A percentile compares a stretch with the other conserved stretches of the same genome.
Evolutionary conservation across 2,113 vertebrate genomes (phyloP).

Genomic region (Thymallus thymallus): DNA sequence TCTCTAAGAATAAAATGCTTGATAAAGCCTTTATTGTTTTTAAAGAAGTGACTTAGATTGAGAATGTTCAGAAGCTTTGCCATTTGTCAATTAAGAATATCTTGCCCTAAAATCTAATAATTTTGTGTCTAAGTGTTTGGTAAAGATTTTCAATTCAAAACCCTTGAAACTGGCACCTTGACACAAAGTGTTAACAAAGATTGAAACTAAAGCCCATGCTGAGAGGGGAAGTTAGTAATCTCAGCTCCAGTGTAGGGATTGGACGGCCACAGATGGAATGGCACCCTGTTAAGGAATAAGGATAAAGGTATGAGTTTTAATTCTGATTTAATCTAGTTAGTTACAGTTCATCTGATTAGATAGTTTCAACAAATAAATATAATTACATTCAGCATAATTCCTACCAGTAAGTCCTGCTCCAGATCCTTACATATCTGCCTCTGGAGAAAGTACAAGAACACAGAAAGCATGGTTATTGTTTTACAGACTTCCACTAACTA

Average conservation of each 20-base stretch:
- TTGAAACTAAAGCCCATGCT: not conserved
- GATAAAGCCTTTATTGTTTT: not conserved
- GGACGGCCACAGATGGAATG: not conserved
- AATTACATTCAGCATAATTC: no score
- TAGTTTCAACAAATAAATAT: not conserved
- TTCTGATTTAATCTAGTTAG: not conserved
- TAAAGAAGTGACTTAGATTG: not conserved
- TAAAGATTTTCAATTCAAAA: not conserved
- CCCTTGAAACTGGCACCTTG: not conserved
- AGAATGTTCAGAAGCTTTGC: no score
- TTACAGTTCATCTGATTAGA: not conserved
- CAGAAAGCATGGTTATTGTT: no score
- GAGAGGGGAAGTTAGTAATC: no score
- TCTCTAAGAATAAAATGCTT: not conserved
- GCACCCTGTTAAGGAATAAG: not conserved
- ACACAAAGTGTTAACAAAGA: not conserved
- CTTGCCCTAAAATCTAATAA: not conserved
- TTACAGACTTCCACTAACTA: no score
- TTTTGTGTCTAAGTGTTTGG: not conserved
- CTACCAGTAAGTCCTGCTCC: not conserved
- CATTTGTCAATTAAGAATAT: no score
- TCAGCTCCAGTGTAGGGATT: no score
- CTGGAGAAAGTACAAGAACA: no score
- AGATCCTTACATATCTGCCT: slow-evolving; percentile 26
- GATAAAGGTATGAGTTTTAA: not conserved